phyloP scores from a whole-genome alignment of 2,797 vertebrate genomes.

The Rhinoraja longicauda region DNA sequence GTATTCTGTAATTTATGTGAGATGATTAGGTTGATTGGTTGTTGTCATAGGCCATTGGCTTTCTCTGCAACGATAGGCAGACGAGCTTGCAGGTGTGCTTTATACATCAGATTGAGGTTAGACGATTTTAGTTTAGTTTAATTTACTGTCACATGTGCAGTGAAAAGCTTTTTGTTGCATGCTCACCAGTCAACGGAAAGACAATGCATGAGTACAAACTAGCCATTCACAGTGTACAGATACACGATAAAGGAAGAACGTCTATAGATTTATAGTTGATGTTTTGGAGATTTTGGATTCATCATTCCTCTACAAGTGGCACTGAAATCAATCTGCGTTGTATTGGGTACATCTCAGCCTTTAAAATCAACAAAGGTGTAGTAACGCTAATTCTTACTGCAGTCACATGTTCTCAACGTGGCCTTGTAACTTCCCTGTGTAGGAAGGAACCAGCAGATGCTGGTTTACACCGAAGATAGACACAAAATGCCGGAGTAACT shows the following conservation, averaged over 20 bases:
- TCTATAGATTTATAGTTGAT: background rate
- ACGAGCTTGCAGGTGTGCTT: background rate
- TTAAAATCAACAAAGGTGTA: background rate
- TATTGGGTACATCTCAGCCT: background rate
- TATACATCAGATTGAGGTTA: background rate
- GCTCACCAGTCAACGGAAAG: too few species aligned
- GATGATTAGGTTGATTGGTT: background rate
- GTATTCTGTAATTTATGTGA: conserved; percentile 22
- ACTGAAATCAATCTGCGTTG: background rate
- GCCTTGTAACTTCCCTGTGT: background rate
- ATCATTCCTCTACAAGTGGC: background rate
- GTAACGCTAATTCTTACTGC: background rate
- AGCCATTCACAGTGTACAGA: too few species aligned
- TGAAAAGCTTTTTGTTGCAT: too few species aligned
- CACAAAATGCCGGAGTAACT: too few species aligned
- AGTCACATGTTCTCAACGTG: background rate
- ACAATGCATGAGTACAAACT: too few species aligned
- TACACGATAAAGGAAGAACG: too few species aligned
- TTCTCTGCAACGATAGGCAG: background rate
- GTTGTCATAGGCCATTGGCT: background rate
- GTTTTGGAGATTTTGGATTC: background rate
- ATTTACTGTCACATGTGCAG: too few species aligned
- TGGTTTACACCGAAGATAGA: too few species aligned
- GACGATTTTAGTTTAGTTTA: background rate
- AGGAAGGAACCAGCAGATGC: too few species aligned